Evolutionary conservation across 1,140 invertebrate genomes (phyloP), one percentile per base, ranked within the genome.

Genomic region (Drosophila repleta): DNA sequence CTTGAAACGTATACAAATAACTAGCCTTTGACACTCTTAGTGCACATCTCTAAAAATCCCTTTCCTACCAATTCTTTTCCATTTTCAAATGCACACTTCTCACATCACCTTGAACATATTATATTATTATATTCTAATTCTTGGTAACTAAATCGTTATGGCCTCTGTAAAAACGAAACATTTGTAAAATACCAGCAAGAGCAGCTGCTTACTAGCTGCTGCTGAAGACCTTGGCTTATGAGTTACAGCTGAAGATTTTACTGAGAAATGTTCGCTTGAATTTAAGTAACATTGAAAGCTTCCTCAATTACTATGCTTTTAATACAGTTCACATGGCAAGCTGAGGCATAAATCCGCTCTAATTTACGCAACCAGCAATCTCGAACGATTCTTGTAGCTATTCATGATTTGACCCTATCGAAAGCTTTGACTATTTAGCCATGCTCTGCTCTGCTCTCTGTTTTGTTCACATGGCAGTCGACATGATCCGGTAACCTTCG

Each of bases 401-500:
- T 18, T 21, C 49, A 35, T 52, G 35, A 43, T 41, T 60, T 18
- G 45, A 39, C 26, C 56, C 48, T 39, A 51, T 51, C 46, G 20
- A 26, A 62, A 51, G 15, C 24, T 17, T 26, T 35, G 46, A 57
- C 20, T 26, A 13, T 41, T 56, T 39, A 20, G 52, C 21, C n/a
- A 61, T 62, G 24, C 15, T 35, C 24, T 64, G 20, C 21, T 8
- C 49, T 62, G 24, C 15, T 35, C 24, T 64, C n/a, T 15, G 46
- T 11, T 4, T 20, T 24, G 46, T 60, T 67, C 66, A 63, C 58
- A 69, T 62, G 3, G 24, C 15, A 51, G 3, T 8, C 26, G 37
- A 49, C 26, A 57, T 45, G 58, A 64, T 57, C 46, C 52, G 66
- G 26, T 74, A 64, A 66, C 55, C 68, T 75, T 74, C 62, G 62